phyloP scores from a whole-genome alignment of 2,113 vertebrate genomes.

The Felis chaus region DNA sequence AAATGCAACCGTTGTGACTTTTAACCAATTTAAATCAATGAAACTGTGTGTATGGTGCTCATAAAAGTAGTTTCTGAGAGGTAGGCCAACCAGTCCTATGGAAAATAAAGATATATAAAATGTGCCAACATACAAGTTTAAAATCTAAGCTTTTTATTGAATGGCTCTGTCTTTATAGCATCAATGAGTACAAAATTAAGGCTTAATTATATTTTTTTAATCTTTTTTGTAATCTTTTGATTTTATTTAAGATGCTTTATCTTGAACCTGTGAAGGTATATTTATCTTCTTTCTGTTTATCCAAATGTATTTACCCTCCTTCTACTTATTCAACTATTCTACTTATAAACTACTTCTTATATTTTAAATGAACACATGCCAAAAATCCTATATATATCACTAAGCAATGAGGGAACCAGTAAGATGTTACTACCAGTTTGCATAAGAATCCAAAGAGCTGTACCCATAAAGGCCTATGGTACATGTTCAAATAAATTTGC shows the following conservation, averaged over 20 bases:
- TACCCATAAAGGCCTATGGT: background rate
- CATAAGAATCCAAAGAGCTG: background rate
- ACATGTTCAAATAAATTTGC: background rate
- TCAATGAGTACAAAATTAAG: conserved; percentile 6
- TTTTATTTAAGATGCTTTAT: conserved; percentile 41
- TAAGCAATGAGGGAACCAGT: background rate
- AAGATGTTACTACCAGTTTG: background rate
- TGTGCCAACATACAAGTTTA: background rate
- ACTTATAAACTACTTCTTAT: background rate
- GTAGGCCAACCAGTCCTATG: background rate
- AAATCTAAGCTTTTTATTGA: background rate
- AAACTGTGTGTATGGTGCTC: background rate
- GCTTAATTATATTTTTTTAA: background rate
- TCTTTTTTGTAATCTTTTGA: background rate
- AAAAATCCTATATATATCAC: background rate
- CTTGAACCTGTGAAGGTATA: background rate
- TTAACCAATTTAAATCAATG: conserved; percentile 38
- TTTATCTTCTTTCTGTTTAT: background rate
- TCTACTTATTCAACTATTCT: background rate
- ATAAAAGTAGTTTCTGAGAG: conserved; percentile 3
- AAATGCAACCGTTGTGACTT: background rate
- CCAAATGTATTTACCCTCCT: background rate
- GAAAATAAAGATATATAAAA: conserved; percentile 40
- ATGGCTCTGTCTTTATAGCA: background rate
- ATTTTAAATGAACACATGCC: background rate